Percentiles rank a stretch among this genome's conserved stretches.
Evolutionary conservation across 2,113 vertebrate species (phyloP).

Genomic region (Seriola dumerili): DNA sequence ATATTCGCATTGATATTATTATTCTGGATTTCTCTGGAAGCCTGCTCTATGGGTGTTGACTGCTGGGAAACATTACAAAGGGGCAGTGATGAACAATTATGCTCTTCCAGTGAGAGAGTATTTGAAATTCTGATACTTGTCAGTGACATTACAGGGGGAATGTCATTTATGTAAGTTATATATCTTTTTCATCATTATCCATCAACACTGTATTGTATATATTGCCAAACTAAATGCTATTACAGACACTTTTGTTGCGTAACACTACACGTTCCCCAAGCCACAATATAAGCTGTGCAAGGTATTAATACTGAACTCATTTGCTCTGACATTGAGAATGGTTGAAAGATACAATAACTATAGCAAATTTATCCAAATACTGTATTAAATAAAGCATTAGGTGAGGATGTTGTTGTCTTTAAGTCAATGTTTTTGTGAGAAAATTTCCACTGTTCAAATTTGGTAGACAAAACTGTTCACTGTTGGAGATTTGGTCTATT

Average conservation of each 20-base stretch:
- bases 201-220: background rate
- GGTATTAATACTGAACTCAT: background rate
- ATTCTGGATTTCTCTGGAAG: background rate
- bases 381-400: background rate
- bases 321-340: background rate
- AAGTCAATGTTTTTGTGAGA: background rate
- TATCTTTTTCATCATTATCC: background rate
- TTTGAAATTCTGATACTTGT: background rate
- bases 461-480: background rate
- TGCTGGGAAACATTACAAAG: slow-evolving; percentile 7
- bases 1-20: background rate
- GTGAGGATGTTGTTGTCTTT: background rate
- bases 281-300: background rate
- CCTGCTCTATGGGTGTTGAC: background rate
- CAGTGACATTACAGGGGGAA: background rate
- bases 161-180: background rate
- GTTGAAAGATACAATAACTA: background rate
- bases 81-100: background rate
- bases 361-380: background rate
- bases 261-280: too few relatives aligned
- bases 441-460: background rate
- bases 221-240: background rate
- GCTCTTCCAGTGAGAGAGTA: background rate
- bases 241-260: background rate
- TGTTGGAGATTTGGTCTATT: slow-evolving; percentile 46